Conservation (phyloP, 2,113 vertebrate genomes). For the Bettongia penicillata region DNA sequence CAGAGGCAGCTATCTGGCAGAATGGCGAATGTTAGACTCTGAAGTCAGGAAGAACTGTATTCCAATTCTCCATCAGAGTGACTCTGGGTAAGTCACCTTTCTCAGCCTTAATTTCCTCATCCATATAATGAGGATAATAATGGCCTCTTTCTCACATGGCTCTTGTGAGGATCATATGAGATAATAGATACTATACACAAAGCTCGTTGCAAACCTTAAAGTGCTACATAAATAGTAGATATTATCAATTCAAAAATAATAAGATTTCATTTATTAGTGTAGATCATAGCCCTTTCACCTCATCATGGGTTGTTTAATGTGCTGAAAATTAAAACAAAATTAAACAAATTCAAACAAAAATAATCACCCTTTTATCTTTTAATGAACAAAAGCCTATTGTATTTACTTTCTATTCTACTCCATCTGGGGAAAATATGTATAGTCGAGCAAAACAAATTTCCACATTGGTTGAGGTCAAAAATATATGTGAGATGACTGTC, state of each 20-base stretch:
- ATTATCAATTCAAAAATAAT: neutral
- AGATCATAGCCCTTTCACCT: too few relatives aligned
- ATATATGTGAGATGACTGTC: neutral
- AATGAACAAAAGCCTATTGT: neutral
- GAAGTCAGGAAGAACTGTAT: neutral
- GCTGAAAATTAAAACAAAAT: too few relatives aligned
- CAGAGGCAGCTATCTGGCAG: neutral
- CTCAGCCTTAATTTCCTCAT: neutral
- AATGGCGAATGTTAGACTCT: neutral
- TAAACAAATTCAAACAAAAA: neutral
- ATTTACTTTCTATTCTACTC: neutral
- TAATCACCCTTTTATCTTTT: neutral
- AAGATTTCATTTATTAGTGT: neutral
- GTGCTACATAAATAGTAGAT: neutral
- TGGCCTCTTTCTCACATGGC: neutral
- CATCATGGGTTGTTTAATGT: too few relatives aligned
- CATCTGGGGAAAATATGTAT: neutral
- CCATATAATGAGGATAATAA: neutral
- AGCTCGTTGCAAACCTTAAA: neutral
- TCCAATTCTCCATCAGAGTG: neutral
- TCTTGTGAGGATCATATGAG: neutral
- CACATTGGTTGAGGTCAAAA: neutral
- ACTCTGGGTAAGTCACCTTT: neutral
- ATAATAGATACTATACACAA: neutral
- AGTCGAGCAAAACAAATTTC: neutral